Conservation (phyloP, 2,797 vertebrate genomes). For the Eulemur albifrons region DNA sequence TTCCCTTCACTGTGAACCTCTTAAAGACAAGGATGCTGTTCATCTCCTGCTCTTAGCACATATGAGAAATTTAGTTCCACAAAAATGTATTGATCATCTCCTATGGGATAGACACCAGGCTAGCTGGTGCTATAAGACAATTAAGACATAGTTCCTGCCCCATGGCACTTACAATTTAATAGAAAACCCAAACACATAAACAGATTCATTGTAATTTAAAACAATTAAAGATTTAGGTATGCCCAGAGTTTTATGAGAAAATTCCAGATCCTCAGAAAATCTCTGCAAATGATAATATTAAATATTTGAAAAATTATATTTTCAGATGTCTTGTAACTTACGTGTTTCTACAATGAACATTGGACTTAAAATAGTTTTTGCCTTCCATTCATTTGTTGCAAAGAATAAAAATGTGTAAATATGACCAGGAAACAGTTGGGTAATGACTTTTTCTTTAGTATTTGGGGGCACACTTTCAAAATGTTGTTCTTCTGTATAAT, state of each 20-base stretch:
- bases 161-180: not conserved
- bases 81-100: not conserved
- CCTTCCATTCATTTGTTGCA: slow-evolving; percentile 84
- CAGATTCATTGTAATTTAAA: not conserved
- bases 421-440: slow-evolving; percentile 88
- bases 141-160: not conserved
- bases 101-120: not conserved
- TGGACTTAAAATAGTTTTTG: slow-evolving; percentile 85
- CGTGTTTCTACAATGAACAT: slow-evolving; percentile 83
- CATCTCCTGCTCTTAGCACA: not conserved
- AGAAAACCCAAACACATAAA: not conserved
- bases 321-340: slow-evolving; percentile 79
- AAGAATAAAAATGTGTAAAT: slow-evolving; percentile 88
- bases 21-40: not conserved
- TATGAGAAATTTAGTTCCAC: not conserved
- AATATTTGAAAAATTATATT: not conserved
- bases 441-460: slow-evolving; percentile 80
- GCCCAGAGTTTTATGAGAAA: not conserved
- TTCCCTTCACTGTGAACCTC: not conserved
- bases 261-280: not conserved
- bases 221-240: not conserved
- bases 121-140: not conserved
- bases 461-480: slow-evolving; percentile 75
- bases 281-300: not conserved
- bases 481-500: slow-evolving; percentile 62